Base-by-base conservation (phyloP, 2,888 invertebrate genomes). In the Idaea aversata region DNA sequence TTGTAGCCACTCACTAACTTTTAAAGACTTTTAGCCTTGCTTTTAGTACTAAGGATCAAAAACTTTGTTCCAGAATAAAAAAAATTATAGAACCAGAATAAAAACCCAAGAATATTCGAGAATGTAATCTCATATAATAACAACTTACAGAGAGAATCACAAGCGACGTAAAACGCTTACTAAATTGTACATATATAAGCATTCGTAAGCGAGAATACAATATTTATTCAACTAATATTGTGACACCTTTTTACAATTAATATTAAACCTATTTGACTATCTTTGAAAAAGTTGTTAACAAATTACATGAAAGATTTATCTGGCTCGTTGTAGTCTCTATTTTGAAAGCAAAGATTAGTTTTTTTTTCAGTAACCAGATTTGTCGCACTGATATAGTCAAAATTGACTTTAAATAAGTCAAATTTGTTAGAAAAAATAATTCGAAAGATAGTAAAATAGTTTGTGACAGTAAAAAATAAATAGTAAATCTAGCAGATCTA, bases 401-500 rank as follows among this genome's bases (percentile, higher is more conserved):
- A 25, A 25, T 25, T 25, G 25, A 25, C 25, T 2, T 25, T 25
- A 25, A 25, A 25, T 25, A 25, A 25, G 25, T 25, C 25, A 3
- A 25, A 2, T 25, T 25, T 2, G 25, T 25, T 25, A 2, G 25
- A 25, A 25, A 25, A 25, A 25, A 25, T 25, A 25, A 25, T 25
- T 25, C 25, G 25, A 5, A 36, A 57, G 59, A 61, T 68, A 63
- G 65, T 57, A 64, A 65, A 60, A 67, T 61, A 62, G 38, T 64
- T 74, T 69, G 69, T 38, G 66, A 69, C 67, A 15, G 64, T 64
- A 63, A 61, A 63, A 69, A 63, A 77, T 77, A 79, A 79, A 84
- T 78, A 84, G 83, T 87, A 83, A 83, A 78, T 81, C 90, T 92
- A 92, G 91, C 92, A 91, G 88, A 91, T 91, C 91, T 91, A 87